A percentile compares a stretch with the other conserved stretches of the same genome.
Conservation (phyloP, 2,113 vertebrate genomes). For the Martes martes region DNA sequence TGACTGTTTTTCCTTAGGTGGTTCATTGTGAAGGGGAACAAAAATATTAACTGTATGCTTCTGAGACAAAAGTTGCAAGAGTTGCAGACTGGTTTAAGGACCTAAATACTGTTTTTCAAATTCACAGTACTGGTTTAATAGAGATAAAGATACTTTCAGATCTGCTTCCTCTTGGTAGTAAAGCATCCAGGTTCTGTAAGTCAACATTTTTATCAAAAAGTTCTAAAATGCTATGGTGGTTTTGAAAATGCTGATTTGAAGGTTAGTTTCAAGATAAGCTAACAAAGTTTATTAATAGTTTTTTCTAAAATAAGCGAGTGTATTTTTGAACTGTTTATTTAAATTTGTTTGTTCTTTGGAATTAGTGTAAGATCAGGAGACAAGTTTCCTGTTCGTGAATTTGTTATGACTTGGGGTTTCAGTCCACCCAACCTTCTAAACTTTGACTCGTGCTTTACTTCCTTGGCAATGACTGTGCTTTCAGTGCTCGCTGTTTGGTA, state of each 20-base stretch:
- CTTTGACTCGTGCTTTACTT: not conserved
- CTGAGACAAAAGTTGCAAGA: not conserved
- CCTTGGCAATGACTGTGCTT: not conserved
- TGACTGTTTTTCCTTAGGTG: not conserved
- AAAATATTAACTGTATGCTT: not conserved
- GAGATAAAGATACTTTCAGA: not conserved
- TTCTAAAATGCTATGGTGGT: not conserved
- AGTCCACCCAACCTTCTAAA: not conserved
- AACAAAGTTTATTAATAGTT: not conserved
- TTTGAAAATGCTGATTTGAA: not conserved
- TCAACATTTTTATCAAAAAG: not conserved
- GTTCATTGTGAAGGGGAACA: not conserved
- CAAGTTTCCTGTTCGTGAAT: not conserved
- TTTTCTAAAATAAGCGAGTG: not conserved
- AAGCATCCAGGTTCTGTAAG: not conserved
- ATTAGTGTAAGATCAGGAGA: not conserved
- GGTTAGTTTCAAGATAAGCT: constrained; percentile 25
- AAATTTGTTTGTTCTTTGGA: not conserved
- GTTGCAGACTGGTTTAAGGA: constrained; percentile 41
- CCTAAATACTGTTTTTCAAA: not conserved
- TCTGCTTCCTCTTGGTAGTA: not conserved
- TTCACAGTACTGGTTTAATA: not conserved
- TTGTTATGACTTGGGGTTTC: not conserved
- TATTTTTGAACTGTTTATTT: not conserved
- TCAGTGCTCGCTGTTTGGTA: not conserved